Base-by-base conservation (phyloP, 2,113 vertebrate species). In the Pseudorectes ferrugineus region DNA sequence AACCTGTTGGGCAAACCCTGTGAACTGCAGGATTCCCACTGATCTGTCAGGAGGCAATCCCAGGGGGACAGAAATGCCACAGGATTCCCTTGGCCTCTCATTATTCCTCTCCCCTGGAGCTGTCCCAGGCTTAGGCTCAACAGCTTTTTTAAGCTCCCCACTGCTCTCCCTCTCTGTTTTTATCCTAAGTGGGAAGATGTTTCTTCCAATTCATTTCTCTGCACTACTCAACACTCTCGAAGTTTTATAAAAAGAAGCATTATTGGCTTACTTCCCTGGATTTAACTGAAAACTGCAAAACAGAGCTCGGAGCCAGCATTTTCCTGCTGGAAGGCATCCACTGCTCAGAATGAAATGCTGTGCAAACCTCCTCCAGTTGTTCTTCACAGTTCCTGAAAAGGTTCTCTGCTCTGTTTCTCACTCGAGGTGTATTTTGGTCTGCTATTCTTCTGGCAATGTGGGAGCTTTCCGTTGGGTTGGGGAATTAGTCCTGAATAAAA, bases 321-420 rank as follows among this genome's bases (percentile, higher is more conserved):
- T 80, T 36, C 33, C 70, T 87, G 58, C 77, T 85, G 85, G 70
- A 89, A 89, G 55, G 43, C 8, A 75, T 35, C 38, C 74, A 42
- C 33, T 38, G 65, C 68, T 71, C 42, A 7, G 52, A 46, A 43
- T 4, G 51, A 84, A 80, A 78, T 6, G 38, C 65, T 59, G 61
- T 38, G 85, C 54, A 89, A 89, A 76, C 31, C 31, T 80, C 17
- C 45, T 49, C 73, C 88, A 90, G 82, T 58, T 62, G 80, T 45
- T 92, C 78, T 59, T 63, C 93, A 72, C 61, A 38, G 46, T 14
- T 74, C 38, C 65, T 62, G 51, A 5, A 38, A 85, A 81, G 59
- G 29, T 38, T 61, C 77, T 21, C 77, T 57, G 14, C 14, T 86
- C 87, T 38, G 24, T 7, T 81, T 55, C 62, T 71, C 70, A 19